These are phyloP conservation scores for Pterocles orientalis DNA, from an alignment of 2,113 vertebrate genomes.

Conservation along the genomic window DNA sequence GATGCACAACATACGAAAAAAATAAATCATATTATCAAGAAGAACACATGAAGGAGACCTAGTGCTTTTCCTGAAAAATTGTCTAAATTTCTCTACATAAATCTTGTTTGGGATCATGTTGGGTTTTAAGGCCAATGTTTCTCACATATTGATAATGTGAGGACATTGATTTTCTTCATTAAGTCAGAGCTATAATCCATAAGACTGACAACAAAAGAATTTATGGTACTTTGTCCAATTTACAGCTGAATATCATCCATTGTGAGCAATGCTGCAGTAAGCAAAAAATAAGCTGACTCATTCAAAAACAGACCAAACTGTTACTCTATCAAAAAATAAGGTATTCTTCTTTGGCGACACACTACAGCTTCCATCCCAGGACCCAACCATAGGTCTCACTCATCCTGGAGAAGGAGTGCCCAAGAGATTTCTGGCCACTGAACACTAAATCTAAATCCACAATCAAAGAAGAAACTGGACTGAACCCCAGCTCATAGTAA, in stretches of 20 bases:
- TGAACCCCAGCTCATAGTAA: neutral
- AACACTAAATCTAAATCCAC: neutral
- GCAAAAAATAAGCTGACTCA: constrained; percentile 26
- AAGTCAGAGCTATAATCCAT: constrained; percentile 5
- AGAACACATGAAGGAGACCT: neutral
- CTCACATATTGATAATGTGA: neutral
- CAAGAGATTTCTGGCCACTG: neutral
- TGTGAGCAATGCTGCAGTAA: constrained; percentile 16
- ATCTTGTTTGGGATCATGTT: neutral
- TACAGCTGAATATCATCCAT: neutral
- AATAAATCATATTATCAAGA: neutral
- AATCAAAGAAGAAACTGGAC: neutral
- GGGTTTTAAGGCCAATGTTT: neutral
- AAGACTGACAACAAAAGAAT: constrained; percentile 11
- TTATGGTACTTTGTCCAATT: neutral
- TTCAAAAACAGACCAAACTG: neutral
- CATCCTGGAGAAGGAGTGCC: neutral
- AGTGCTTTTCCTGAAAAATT: neutral
- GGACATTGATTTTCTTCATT: constrained; percentile 8
- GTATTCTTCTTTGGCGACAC: neutral
- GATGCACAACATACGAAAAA: neutral
- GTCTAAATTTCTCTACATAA: neutral
- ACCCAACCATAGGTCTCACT: neutral
- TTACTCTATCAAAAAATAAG: neutral
- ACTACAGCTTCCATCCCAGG: neutral